phyloP scores from a whole-genome alignment of 2,113 vertebrate genomes.

The Pseudonaja textilis region DNA sequence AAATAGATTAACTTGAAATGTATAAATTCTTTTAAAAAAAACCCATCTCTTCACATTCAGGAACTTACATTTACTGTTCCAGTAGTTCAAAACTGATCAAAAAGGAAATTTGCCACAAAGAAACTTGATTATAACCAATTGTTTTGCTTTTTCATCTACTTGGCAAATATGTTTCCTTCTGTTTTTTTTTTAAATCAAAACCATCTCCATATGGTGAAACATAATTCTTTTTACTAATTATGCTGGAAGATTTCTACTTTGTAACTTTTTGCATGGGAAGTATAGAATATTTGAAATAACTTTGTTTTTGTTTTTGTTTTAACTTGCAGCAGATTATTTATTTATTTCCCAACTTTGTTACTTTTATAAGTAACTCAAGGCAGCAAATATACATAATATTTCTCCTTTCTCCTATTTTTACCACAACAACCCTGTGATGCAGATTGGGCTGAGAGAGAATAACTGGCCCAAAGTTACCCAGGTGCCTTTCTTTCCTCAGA shows the following conservation, averaged over 20 bases:
- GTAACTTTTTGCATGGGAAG: background rate
- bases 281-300: background rate
- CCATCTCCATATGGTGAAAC: background rate
- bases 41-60: background rate
- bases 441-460: background rate
- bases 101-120: background rate
- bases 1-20: background rate
- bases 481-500: background rate
- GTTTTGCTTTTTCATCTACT: background rate
- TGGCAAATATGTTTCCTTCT: background rate
- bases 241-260: background rate
- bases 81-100: background rate
- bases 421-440: background rate
- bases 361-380: too few relatives aligned
- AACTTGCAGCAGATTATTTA: background rate
- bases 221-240: background rate
- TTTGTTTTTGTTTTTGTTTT: background rate
- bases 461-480: background rate
- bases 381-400: too few relatives aligned
- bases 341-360: background rate
- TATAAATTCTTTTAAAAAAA: background rate
- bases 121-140: background rate
- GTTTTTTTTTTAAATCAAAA: background rate
- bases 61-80: background rate
- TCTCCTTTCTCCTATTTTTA: background rate